Conservation (phyloP, 2,797 vertebrate species). For the Melanotaenia parkinsoni region DNA sequence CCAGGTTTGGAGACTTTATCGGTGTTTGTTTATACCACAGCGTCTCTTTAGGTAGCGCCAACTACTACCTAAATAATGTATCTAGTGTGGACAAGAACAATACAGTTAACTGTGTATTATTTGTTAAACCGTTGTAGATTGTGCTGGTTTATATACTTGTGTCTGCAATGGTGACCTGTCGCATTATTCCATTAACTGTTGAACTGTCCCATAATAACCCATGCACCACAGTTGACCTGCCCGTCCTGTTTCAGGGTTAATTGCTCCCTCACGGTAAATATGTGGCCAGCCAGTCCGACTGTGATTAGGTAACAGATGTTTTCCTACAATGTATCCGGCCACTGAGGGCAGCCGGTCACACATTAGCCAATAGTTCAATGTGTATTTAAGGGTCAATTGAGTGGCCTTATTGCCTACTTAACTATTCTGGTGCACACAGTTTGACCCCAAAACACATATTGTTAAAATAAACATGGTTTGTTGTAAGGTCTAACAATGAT, state of each 20-base stretch:
- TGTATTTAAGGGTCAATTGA: conserved; percentile 66
- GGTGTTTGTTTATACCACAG: no score
- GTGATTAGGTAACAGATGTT: conserved; percentile 55
- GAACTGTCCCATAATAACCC: conserved; percentile 24
- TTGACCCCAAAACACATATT: conserved; percentile 70
- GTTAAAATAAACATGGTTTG: neutral
- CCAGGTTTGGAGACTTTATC: no score
- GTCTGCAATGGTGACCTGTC: neutral
- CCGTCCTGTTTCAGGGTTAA: conserved; percentile 28
- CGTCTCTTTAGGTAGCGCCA: neutral
- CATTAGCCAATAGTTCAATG: conserved; percentile 53
- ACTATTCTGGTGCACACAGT: conserved; percentile 39
- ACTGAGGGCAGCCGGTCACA: conserved; percentile 10
- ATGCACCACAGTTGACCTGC: conserved; percentile 4
- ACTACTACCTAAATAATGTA: neutral
- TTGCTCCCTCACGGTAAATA: conserved; percentile 13
- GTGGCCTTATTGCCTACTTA: conserved; percentile 73
- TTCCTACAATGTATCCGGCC: conserved; percentile 9
- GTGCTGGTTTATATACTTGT: neutral
- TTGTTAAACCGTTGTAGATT: neutral
- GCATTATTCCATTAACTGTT: conserved; percentile 1
- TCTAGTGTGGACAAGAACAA: no score
- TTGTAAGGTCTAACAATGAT: neutral
- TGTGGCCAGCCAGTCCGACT: conserved; percentile 9
- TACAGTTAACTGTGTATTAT: neutral